Base-by-base conservation (phyloP, 2,113 vertebrate genomes). In the Choloepus hoffmanni region DNA sequence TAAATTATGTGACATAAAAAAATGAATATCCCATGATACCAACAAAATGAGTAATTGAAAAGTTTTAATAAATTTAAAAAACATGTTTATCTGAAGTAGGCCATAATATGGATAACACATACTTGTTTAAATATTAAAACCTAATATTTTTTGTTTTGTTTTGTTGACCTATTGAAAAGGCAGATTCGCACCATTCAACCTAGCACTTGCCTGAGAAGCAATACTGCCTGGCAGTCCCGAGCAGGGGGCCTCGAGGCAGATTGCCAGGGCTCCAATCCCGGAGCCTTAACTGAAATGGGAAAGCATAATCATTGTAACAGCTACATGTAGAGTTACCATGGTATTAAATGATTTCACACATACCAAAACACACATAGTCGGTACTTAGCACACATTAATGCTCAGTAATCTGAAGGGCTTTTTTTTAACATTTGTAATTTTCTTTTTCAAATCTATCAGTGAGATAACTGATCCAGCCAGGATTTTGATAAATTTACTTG, bases 381-480 rank as follows among this genome's bases (percentile, higher is more conserved):
- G 18, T 16, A 43, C 9, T 74, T 76, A 82, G 26, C 55, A 62
- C 1, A 0, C 23, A 2, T 53, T 85, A 89, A 62, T 58, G 12
- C 33, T 92, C 26, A 65, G 24, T 30, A 40, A n/a, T 33, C 24
- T 26, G 15, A 90, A 90, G 36, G 6, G 5, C 6, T 65, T 11
- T 74, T 55, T 36, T 36, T 53, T 2, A 53, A 2, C 26, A 63
- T 40, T 74, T 53, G 90, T 6, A 63, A 14, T 40, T 65, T 87
- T 89, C n/a, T 60, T 86, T 93, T 85, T 45, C 55, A 95, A 72
- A 92, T 79, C 79, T 63, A 88, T 58, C 85, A 18, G 0, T 70
- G 19, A 70, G n/a, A 48, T 79, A 90, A 53, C 36, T 70, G 30
- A 82, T 63, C 50, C 24, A 72, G 43, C 65, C 53, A 89, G 36